Base-by-base conservation (phyloP, 2,797 vertebrate genomes). In the Peromyscus eremicus region DNA sequence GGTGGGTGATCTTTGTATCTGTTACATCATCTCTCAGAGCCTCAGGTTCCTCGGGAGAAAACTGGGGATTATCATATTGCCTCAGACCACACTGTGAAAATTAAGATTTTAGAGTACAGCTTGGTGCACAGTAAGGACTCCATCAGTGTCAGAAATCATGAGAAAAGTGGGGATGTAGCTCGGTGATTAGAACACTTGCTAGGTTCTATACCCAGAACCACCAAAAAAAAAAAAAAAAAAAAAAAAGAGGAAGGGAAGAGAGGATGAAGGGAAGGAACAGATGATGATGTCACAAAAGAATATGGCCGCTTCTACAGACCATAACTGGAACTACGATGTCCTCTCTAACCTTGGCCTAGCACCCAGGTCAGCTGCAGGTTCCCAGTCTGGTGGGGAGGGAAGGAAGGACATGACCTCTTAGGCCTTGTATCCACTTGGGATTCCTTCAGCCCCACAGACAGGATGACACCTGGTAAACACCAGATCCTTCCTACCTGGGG, bases 1-100 rank as follows among this genome's bases (percentile, higher is more conserved):
- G 40, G 57, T 21, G 40, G n/a, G 62, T 49, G 77, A 79, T 16
- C 16, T 49, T 37, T 4, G 11, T 11, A 23, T 66, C 57, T 40
- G 11, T 70, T 52, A 62, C 11, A 27, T 76, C 29, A 89, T 34
- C 40, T 70, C 46, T 66, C 5, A 34, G 46, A 89, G 83, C 77
- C 66, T 94, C 76, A 19, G 19, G 40, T 87, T 89, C 46, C 68
- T 92, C n/a, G 17, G 34, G 71, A 93, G 25, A 93, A 64, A 83
- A 91, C 37, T 5, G 5, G 84, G 21, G 32, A 32, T 34, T 9
- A 46, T 12, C 40, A 37, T 0, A 46, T 46, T 43, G 49, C 70
- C 80, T 64, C 49, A 57, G 9, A 16, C 0, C 37, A 46, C 46
- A 29, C 40, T 25, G 19, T 73, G 40, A 62, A 64, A 60, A 49